Evolutionary conservation across 2,888 invertebrate genomes (phyloP), one percentile per base, ranked within the genome.

Genomic region (Pseudeuparius sepicola): DNA sequence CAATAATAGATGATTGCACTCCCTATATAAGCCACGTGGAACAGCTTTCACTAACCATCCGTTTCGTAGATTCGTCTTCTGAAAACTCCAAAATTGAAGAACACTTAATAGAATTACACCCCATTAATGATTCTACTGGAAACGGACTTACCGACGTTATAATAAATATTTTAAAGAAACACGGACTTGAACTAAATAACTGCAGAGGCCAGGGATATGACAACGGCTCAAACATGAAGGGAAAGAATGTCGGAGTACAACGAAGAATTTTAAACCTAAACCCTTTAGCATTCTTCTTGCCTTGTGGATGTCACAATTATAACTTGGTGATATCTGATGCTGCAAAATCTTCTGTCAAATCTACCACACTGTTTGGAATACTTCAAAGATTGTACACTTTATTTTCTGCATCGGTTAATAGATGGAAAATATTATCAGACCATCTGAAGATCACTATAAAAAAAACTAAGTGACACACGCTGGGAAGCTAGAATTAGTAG

Each of bases 191-290:
- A 38, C 39, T 51, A 34, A 37, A 44, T 23, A 40, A n/a, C n/a
- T n/a, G n/a, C n/a, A n/a, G n/a, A n/a, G n/a, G n/a, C n/a, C n/a
- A n/a, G n/a, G n/a, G n/a, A n/a, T n/a, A n/a, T n/a, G n/a, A n/a
- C n/a, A n/a, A n/a, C n/a, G n/a, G n/a, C n/a, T n/a, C n/a, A n/a
- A 52, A 40, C 51, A 51, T 47, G 46, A 48, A 39, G 56, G 53
- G 32, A 49, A 52, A 50, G 7, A 48, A 51, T 43, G 45, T 42
- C 37, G 53, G 55, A 4, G 50, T 56, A 34, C 52, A 55, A 49
- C 51, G 31, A 34, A 50, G 49, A 49, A 48, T 55, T 43, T 56
- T 9, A 5, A 10, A 25, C 34, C 11, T 24, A 36, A 40, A 41
- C 30, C 36, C 28, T 13, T 41, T 24, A 24, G 3, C 24, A n/a